Base-by-base conservation (phyloP, 2,888 invertebrate species). In the Drosophila merina region DNA sequence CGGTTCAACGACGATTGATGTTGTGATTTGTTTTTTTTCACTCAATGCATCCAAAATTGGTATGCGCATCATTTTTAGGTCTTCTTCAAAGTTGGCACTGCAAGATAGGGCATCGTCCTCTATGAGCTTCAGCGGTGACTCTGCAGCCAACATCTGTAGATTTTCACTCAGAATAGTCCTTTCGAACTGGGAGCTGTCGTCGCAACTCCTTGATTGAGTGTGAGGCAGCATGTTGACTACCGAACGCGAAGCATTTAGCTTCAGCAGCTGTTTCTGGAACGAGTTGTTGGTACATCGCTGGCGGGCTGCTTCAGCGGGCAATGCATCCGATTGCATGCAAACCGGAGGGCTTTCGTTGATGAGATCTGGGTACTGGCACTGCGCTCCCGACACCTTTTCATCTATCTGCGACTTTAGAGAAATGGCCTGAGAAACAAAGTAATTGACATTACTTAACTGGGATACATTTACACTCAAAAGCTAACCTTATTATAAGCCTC, bases 401-500 rank as follows among this genome's bases (percentile, higher is more conserved):
- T 48, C 10, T 1, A 25, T 8, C 42, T 66, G 54, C 9, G 55
- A 36, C 48, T 58, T 58, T 0, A 60, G 14, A 12, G 70, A 55
- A 26, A 76, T 62, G 9, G 66, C 84, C 80, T 80, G 8, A n/a
- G 5, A 36, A 12, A 36, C 5, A 5, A n/a, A 5, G 5, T 12
- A 1, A n/a, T 36, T 12, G 12, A n/a, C 5, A n/a, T 36, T 14
- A 14, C 14, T 14, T 14, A 14, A 6, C n/a, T 36, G 25, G 45
- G 25, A 42, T 40, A 40, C 57, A 44, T 49, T 31, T 44, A 20
- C 26, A 48, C 62, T 38, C 7, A 12, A 9, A 1, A 1, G 4
- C 60, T 45, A n/a, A 81, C 80, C 83, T 83, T 82, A 3, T 73
- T 57, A 28, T 80, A 80, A 25, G 76, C 86, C 50, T 82, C 82